Evolutionary conservation across 2,113 vertebrate species (phyloP).

Genomic region (Anhinga anhinga): DNA sequence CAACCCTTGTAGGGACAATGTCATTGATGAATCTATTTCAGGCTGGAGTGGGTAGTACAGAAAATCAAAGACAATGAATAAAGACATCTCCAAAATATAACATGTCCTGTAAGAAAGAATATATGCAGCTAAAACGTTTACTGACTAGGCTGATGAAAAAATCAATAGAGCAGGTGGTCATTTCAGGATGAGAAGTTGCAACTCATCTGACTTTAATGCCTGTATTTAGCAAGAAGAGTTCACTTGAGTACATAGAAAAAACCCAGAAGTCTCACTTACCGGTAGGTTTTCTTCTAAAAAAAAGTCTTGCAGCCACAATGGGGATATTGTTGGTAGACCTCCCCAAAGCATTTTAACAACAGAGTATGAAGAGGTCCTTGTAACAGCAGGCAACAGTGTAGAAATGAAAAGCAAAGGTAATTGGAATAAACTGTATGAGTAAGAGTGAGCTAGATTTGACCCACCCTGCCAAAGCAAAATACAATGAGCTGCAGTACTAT

Average conservation of each 20-base stretch:
- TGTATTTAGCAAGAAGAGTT: not conserved
- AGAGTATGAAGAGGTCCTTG: not conserved
- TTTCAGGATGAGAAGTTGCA: not conserved
- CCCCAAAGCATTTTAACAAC: not conserved
- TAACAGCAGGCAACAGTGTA: not conserved
- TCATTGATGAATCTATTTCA: not conserved
- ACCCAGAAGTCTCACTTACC: not conserved
- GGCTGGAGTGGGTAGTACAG: not conserved
- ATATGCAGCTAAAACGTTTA: not conserved
- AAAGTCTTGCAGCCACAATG: not conserved
- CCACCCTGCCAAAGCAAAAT: not conserved
- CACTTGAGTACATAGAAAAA: not conserved
- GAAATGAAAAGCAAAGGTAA: not conserved
- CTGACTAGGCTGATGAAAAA: not conserved
- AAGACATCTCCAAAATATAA: not conserved
- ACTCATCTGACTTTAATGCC: not conserved
- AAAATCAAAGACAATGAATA: slow-evolving; percentile 22
- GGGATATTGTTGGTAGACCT: not conserved
- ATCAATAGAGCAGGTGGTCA: not conserved
- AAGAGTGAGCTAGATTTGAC: not conserved
- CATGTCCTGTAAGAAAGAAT: not conserved
- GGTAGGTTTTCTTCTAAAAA: not conserved
- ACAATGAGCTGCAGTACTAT: not conserved
- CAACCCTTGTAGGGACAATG: not conserved
- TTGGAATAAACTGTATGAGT: not conserved